phyloP scores from a whole-genome alignment of 2,888 invertebrate genomes.

The Andrena minutula region DNA sequence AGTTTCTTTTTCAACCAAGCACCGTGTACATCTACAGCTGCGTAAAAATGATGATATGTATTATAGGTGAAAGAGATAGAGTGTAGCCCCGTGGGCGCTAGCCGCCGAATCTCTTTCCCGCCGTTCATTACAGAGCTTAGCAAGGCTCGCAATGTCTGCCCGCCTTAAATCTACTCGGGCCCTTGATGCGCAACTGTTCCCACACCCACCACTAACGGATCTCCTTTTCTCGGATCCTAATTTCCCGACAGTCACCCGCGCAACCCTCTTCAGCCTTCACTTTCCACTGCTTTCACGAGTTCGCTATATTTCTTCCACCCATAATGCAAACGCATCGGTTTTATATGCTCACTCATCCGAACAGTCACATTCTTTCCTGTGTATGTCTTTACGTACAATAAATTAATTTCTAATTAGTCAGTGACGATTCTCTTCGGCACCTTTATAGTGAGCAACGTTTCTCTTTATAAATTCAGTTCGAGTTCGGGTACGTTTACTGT shows the following conservation, averaged over 20 bases:
- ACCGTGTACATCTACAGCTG: conserved; percentile 62
- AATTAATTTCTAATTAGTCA: conserved; percentile 71
- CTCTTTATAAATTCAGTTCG: not conserved
- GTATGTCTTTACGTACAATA: conserved; percentile 69
- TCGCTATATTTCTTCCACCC: conserved; percentile 5
- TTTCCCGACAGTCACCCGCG: not conserved
- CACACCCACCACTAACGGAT: not conserved
- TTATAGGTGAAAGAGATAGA: conserved; percentile 4
- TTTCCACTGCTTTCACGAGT: conserved; percentile 3
- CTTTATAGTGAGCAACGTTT: conserved; percentile 7
- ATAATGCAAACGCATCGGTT: conserved; percentile 54
- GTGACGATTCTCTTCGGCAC: conserved; percentile 5
- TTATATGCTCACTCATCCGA: conserved; percentile 64
- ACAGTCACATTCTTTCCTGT: conserved; percentile 69
- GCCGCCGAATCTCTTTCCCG: not conserved
- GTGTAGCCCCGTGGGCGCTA: not conserved
- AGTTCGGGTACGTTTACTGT: not conserved
- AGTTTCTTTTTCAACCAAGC: conserved; percentile 67
- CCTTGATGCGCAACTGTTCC: not conserved
- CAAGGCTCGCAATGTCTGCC: not conserved
- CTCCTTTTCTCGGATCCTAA: not conserved
- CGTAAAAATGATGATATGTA: conserved; percentile 62
- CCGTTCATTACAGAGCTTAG: not conserved
- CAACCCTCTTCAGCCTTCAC: not conserved
- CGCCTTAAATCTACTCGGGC: not conserved